Evolutionary conservation across 2,888 invertebrate genomes (phyloP), one percentile per base, ranked within the genome.

Genomic region (Drosophila koepferae): DNA sequence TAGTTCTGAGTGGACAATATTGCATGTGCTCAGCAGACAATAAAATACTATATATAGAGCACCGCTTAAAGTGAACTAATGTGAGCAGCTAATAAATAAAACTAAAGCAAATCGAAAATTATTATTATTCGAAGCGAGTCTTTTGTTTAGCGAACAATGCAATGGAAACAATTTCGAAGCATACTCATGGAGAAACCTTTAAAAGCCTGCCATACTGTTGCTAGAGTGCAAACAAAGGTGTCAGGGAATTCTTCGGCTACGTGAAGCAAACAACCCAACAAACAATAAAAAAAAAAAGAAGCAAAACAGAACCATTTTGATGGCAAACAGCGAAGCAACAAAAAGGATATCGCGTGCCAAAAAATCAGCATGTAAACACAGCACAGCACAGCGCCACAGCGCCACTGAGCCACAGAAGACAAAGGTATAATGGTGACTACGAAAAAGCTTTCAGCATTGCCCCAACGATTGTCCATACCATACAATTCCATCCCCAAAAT

Each of bases 311-410:
- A 70, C 66, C 70, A 70, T 54, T 79, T 63, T 69, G 75, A 69
- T 53, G 74, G 77, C 81, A 88, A 85, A 85, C 80, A 80, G 65
- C 64, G 68, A n/a, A 66, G 65, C 59, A 63, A 60, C 46, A 65
- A 79, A 86, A 91, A 86, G 87, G 77, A 89, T 86, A 91, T 91
- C 91, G 91, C 91, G 91, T 91, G 91, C 87, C 78, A 79, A 87
- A 89, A 83, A 89, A 82, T 82, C 77, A 80, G 58, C 74, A 69
- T 73, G 80, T 78, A 85, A 91, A 86, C 87, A 77, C 64, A 41
- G n/a, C 20, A 23, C 20, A 56, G 41, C 18, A 14, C 18, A 51
- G 48, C 14, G 8, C 31, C 31, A n/a, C 79, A 76, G 48, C 14
- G 8, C 31, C 31, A n/a, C 79, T 74, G 60, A 46, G 23, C 18